A percentile compares a stretch with the other conserved stretches of the same genome.
Conservation (phyloP, 2,113 vertebrate species). For the Charadrius vociferus region DNA sequence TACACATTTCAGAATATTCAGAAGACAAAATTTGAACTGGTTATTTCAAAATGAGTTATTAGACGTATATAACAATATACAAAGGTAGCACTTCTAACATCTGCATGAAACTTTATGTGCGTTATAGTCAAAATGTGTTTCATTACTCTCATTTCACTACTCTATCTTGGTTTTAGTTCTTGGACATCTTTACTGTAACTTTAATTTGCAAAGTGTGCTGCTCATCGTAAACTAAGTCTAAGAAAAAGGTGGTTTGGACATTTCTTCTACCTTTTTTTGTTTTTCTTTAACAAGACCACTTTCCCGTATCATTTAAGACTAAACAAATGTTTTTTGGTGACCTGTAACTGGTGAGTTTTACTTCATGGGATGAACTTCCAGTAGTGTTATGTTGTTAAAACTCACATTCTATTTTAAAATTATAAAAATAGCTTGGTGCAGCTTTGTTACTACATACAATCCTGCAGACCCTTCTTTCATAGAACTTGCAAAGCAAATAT, state of each 20-base stretch:
- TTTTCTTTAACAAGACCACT: not conserved
- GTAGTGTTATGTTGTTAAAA: not conserved
- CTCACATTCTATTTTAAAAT: not conserved
- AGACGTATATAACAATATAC: not conserved
- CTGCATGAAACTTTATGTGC: not conserved
- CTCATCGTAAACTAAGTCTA: not conserved
- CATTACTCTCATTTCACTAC: not conserved
- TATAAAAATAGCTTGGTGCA: not conserved
- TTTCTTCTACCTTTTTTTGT: not conserved
- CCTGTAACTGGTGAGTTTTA: not conserved
- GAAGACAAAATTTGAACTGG: not conserved
- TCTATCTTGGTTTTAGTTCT: not conserved
- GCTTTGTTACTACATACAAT: not conserved
- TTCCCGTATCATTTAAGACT: not conserved
- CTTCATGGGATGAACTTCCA: not conserved
- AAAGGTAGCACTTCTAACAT: not conserved
- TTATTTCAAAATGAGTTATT: not conserved
- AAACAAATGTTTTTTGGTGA: not conserved
- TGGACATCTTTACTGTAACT: not conserved
- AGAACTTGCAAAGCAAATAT: not conserved
- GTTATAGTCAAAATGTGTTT: not conserved
- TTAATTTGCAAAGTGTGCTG: not conserved
- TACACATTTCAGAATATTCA: not conserved
- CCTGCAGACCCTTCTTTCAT: not conserved
- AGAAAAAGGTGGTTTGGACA: not conserved